Evolutionary conservation across 2,888 invertebrate genomes (phyloP).

Genomic region (Camponotus fellah): DNA sequence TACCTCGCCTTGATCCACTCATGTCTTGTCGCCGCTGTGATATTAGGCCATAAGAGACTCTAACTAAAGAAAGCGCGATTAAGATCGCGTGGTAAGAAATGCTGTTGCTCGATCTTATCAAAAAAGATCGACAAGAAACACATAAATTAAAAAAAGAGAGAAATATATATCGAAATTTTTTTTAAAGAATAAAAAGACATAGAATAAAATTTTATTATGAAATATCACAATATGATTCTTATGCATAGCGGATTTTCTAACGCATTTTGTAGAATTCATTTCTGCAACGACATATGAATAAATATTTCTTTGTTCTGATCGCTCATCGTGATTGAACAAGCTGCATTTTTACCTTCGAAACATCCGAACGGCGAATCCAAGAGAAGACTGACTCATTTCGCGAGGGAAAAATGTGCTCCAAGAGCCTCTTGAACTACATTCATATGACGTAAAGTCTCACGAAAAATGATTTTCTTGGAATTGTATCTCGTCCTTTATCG

Average conservation of each 20-base stretch:
- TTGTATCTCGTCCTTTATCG: slow-evolving; percentile 1
- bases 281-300: neutral
- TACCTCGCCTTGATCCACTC: slow-evolving; percentile 59
- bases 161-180: neutral
- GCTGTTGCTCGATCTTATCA: neutral
- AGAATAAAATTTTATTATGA: neutral
- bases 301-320: slow-evolving; percentile 5
- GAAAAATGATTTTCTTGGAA: slow-evolving; percentile 64
- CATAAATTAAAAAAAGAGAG: neutral
- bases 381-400: slow-evolving; percentile 72
- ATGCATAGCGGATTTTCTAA: neutral
- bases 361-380: slow-evolving; percentile 67
- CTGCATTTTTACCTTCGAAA: slow-evolving; percentile 61
- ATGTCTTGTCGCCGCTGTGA: slow-evolving; percentile 66
- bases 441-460: slow-evolving; percentile 54
- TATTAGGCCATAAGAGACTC: slow-evolving; percentile 73
- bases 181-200: neutral
- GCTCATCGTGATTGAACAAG: neutral
- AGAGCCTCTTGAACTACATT: slow-evolving; percentile 64
- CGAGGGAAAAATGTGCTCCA: slow-evolving; percentile 58
- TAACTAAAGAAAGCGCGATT: slow-evolving; percentile 75
- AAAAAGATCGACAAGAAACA: neutral
- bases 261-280: neutral
- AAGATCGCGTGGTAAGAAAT: slow-evolving; percentile 29
- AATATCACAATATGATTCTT: neutral